Evolutionary conservation across 2,888 invertebrate species (phyloP), one percentile per base, ranked within the genome.

Genomic region (Patella ulyssiponensis): DNA sequence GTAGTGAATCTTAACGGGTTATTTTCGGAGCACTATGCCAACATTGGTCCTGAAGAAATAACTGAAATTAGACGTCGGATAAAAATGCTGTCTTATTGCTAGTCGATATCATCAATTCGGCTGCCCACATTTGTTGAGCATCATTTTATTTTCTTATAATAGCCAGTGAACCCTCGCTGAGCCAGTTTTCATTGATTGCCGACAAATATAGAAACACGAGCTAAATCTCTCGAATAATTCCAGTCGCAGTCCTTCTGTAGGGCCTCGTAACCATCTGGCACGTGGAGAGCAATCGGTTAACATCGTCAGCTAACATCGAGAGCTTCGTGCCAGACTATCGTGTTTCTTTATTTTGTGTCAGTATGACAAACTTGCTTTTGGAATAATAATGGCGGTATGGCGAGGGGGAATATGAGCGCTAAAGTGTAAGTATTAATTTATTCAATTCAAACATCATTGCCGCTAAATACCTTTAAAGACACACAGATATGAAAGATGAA

Each of bases 381-480:
- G 64, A 64, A 23, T 64, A 64, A 23, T 64, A 64, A 64, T 15
- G 23, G 20, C 20, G 64, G 44, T 9, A 64, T 64, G 64, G 64
- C 64, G 20, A 20, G 64, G 64, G 64, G 33, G 11, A 74, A 64
- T n/a, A 74, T 74, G 74, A 74, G 74, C 74, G 64, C 58, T 64
- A 58, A 64, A 74, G 74, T 74, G 74, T 74, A 51, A 74, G 74
- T 74, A 74, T 44, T 23, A 23, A 11, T 64, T 64, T 23, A 3
- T 64, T 20, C 20, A 23, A 64, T 64, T 64, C 64, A 3, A 44
- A 44, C 44, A 7, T 44, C 44, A 44, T 44, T 44, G 9, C 44
- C 44, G 44, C 9, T 44, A 44, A 44, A 44, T 44, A 44, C 44
- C 44, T 44, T 44, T 44, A 4, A 33, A 44, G 1, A 44, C 9